Evolutionary conservation across 2,888 invertebrate species (phyloP), one percentile per base, ranked within the genome.

Genomic region (Agonopterix subpropinquella): DNA sequence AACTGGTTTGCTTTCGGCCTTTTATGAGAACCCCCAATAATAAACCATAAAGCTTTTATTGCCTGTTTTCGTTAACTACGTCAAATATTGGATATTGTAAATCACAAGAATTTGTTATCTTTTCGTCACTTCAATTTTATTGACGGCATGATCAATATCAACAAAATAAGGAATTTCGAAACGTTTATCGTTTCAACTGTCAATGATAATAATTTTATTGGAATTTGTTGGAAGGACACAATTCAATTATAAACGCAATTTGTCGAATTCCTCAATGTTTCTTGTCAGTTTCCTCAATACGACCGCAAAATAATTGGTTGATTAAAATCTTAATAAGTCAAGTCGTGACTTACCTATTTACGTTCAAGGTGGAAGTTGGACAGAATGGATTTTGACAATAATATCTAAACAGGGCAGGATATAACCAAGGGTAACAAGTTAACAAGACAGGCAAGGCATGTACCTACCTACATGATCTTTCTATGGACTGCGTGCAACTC

Each of bases 321-420:
- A 72, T 44, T 73, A 71, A 10, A 72, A 73, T 70, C 74, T 70
- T 61, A 64, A 63, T 72, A 71, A 70, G 70, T 58, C 55, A 57
- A 63, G 60, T 82, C 84, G 85, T 85, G 84, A 84, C 78, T 66
- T 56, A 63, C 56, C 72, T 66, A 74, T 81, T 79, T 73, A 61
- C 60, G 58, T 59, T 71, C 77, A 77, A 78, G 78, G 78, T 73
- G 71, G 72, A 28, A 28, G 28, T 65, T 69, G 66, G 70, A 68
- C 70, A 62, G 53, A 61, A 50, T 48, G 42, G 53, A 52, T 75
- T 77, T 79, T 76, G 76, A 80, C 79, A 77, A 73, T 64, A 75
- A 41, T 47, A 42, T 62, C 67, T 44, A 59, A 39, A 53, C 28
- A 28, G 28, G 28, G 54, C 74, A 69, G 70, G 73, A 74, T 67